phyloP scores from a whole-genome alignment of 1,140 invertebrate genomes.

The Dendrolimus kikuchii region DNA sequence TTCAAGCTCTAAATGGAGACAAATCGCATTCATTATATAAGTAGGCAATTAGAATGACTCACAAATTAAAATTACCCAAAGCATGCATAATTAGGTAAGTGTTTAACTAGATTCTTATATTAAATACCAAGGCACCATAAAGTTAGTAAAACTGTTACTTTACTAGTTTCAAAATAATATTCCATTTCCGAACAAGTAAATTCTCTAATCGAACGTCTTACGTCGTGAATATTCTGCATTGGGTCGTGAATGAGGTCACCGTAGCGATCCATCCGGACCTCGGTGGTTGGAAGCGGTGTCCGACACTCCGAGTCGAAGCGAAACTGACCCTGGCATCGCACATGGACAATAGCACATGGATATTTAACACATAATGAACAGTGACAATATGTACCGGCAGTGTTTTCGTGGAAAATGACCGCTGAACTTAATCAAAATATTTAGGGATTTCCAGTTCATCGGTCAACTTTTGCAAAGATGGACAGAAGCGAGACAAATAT shows the following conservation, averaged over 20 bases:
- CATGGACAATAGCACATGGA: constrained; percentile 27
- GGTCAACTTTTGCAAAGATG: not conserved
- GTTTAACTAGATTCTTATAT: not conserved
- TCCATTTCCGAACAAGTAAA: constrained; percentile 4
- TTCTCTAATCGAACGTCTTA: constrained; percentile 34
- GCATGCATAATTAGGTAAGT: no score
- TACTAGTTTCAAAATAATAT: constrained; percentile 4
- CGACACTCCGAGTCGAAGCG: constrained; percentile 84
- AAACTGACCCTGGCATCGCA: constrained; percentile 81
- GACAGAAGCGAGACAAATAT: constrained; percentile 9
- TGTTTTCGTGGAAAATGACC: constrained; percentile 1
- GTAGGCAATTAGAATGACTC: no score
- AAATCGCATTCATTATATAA: constrained; percentile 6
- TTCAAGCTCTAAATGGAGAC: constrained; percentile 19
- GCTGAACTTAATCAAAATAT: not conserved
- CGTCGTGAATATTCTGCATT: constrained; percentile 57
- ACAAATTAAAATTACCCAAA: no score
- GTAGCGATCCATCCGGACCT: constrained; percentile 72
- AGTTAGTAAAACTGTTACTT: constrained; percentile 18
- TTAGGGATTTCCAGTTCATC: not conserved
- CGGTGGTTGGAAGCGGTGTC: constrained; percentile 76
- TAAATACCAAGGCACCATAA: constrained; percentile 12
- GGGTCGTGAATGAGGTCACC: constrained; percentile 66
- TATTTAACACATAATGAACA: constrained; percentile 9
- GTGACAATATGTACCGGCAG: constrained; percentile 8